phyloP scores from a whole-genome alignment of 2,797 vertebrate genomes.

The Sebastes taczanowskii region DNA sequence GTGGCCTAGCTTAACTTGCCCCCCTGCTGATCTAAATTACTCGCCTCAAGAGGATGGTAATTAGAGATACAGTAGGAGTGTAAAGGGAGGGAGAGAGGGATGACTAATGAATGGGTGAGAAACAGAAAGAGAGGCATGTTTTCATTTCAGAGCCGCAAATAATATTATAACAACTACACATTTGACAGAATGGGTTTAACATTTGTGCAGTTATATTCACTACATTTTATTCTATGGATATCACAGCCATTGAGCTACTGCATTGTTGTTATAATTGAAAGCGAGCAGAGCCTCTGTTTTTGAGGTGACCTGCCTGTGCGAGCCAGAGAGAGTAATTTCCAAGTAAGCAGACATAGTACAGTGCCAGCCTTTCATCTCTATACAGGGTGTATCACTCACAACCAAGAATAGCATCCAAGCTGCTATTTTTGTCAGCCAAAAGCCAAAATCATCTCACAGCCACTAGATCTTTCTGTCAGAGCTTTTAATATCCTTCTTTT shows the following conservation, averaged over 20 bases:
- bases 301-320: constrained; percentile 19
- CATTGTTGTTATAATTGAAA: constrained; percentile 13
- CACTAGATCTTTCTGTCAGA: constrained; percentile 30
- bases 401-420: constrained; percentile 63
- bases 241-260: neutral
- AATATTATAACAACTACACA: neutral
- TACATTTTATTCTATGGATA: neutral
- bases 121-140: neutral
- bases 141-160: neutral
- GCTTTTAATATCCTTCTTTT: constrained; percentile 61
- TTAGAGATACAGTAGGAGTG: constrained; percentile 50
- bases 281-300: constrained; percentile 2
- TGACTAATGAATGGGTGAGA: neutral
- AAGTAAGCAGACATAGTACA: constrained; percentile 32
- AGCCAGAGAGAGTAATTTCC: constrained; percentile 4
- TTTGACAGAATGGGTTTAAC: neutral
- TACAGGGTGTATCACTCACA: constrained; percentile 49
- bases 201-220: neutral
- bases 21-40: constrained; percentile 64
- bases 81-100: neutral
- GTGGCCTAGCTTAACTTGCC: constrained; percentile 46
- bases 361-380: constrained; percentile 59
- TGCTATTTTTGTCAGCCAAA: constrained; percentile 68
- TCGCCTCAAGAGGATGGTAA: constrained; percentile 59
- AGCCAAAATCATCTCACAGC: constrained; percentile 53